Base-by-base conservation (phyloP, 2,113 vertebrate genomes). In the Ornithorhynchus anatinus region DNA sequence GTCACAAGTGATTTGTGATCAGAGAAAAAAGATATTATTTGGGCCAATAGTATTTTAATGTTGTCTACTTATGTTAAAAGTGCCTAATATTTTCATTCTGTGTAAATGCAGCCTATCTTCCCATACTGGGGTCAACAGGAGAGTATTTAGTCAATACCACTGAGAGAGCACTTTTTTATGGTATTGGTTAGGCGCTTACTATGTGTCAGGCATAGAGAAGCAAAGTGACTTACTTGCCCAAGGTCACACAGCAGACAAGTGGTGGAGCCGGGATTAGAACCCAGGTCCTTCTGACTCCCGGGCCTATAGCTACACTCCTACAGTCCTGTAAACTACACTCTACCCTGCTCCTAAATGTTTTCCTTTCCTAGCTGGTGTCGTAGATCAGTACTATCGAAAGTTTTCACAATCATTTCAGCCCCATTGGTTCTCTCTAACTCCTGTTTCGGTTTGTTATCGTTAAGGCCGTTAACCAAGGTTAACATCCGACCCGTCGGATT, bases 401-500 rank as follows among this genome's bases (percentile, higher is more conserved):
- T n/a, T 45, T 61, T 82, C 70, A 47, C 67, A 65, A 69, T 64
- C 0, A 19, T 82, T 23, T 25, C 19, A 51, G 25, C 31, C 61
- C 9, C 16, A 44, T 79, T 87, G 56, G 10, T 79, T 72, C 48
- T 81, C 69, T 38, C 20, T 58, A 68, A n/a, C 36, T 72, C 47
- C 75, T 80, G 5, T 50, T 80, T 57, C 52, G 7, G 13, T 76
- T 88, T 77, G 47, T 54, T 59, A 44, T 71, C 22, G 1, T 57
- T 83, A 54, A 78, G 27, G 11, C 50, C 75, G 0, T 82, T 82
- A 72, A n/a, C 57, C 14, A 20, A 83, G 54, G 25, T 66, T 72
- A 64, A 77, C 58, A 37, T 72, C 77, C 29, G 84, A 38, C 72
- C 69, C 71, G 62, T 73, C 71, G 63, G 80, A 75, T 79, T 82